Evolutionary conservation across 2,888 invertebrate species (phyloP).

Genomic region (Hybos culiciformis): DNA sequence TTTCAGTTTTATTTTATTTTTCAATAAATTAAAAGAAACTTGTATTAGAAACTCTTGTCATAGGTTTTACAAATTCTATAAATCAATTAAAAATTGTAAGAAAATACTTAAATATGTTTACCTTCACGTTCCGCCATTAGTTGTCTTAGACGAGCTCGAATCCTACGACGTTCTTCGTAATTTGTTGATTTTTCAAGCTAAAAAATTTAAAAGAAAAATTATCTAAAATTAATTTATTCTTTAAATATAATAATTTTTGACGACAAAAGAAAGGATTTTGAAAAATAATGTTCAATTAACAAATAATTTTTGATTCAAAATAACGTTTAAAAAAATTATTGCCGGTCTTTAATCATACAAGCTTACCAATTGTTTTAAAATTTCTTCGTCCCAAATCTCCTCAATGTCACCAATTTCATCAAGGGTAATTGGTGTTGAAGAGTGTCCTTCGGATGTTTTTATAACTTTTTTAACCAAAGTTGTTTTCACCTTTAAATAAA

Average conservation of each 20-base stretch:
- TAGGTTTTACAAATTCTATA: too few species aligned
- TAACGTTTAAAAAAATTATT: not conserved
- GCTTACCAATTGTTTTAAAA: conserved; percentile 56
- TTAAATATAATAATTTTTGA: too few species aligned
- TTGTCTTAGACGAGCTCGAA: conserved; percentile 65
- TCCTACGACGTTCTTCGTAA: conserved; percentile 73
- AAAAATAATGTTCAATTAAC: too few species aligned
- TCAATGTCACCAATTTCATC: conserved; percentile 48
- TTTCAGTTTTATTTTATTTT: too few species aligned
- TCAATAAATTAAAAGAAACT: too few species aligned
- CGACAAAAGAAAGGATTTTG: too few species aligned
- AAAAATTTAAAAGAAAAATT: conserved; percentile 5
- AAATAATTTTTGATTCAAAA: not conserved
- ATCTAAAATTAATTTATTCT: not conserved
- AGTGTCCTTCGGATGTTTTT: conserved; percentile 29
- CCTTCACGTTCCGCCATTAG: conserved; percentile 82
- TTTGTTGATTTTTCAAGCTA: conserved; percentile 74
- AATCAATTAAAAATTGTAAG: too few species aligned
- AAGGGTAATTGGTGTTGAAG: conserved; percentile 37
- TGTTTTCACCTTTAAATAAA: conserved; percentile 38
- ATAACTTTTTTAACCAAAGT: conserved; percentile 35
- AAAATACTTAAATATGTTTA: too few species aligned
- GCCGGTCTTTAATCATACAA: not conserved
- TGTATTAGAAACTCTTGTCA: too few species aligned
- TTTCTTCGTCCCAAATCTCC: conserved; percentile 64